A percentile compares a stretch with the other conserved stretches of the same genome.
Conservation (phyloP, 2,113 vertebrate species). For the Phaethon lepturus region DNA sequence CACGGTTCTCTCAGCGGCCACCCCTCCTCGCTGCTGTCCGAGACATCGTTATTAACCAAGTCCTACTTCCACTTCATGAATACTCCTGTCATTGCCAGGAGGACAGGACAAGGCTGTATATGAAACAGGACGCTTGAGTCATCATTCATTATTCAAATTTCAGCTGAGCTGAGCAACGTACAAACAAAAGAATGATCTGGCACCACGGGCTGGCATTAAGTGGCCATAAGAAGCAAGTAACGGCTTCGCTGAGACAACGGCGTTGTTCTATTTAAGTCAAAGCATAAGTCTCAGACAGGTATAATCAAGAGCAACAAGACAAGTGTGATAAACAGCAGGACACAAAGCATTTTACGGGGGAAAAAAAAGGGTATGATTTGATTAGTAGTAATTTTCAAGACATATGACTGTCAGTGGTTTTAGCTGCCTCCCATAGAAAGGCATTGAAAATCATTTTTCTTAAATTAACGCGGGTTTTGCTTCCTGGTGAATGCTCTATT, state of each 20-base stretch:
- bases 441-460: background rate
- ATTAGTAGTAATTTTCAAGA: slow-evolving; percentile 3
- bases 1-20: background rate
- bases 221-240: background rate
- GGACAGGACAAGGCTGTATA: background rate
- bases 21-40: background rate
- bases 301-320: slow-evolving; percentile 21
- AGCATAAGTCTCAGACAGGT: background rate
- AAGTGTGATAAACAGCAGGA: slow-evolving; percentile 28
- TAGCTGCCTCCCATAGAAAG: background rate
- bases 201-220: background rate
- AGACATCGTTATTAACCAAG: background rate
- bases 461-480: background rate
- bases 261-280: background rate
- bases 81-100: background rate
- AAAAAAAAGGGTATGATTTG: background rate
- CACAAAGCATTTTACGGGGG: background rate
- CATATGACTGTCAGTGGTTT: background rate
- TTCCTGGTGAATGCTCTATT: background rate
- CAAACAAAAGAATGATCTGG: background rate
- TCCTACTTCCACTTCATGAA: background rate
- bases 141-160: background rate
- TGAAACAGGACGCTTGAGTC: background rate
- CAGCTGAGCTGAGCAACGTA: background rate
- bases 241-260: background rate